Conservation (phyloP, 2,888 invertebrate species). For the Brachylomia viminalis region DNA sequence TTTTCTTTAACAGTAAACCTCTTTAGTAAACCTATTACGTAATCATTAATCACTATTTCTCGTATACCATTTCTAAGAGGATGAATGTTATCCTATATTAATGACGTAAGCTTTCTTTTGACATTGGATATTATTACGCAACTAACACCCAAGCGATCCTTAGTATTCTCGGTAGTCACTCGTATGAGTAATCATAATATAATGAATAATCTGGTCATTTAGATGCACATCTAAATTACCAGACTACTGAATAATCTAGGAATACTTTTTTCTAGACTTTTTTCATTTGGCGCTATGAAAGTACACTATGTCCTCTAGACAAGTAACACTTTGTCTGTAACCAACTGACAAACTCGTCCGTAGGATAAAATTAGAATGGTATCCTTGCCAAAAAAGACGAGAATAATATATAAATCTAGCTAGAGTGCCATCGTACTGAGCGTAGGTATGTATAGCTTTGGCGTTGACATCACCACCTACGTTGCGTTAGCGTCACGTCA, state of each 20-base stretch:
- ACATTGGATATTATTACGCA: slow-evolving; percentile 11
- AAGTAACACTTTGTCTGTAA: background rate
- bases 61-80: slow-evolving; percentile 1
- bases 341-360: background rate
- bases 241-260: background rate
- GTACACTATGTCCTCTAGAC: background rate
- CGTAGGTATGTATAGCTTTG: no score
- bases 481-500: background rate
- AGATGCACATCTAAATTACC: background rate
- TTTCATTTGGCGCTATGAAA: background rate
- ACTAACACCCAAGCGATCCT: background rate
- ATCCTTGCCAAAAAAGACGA: background rate
- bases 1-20: background rate
- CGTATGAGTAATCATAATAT: no score
- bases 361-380: background rate
- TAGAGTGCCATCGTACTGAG: background rate
- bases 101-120: slow-evolving; percentile 9
- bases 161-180: background rate
- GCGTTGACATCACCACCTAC: background rate
- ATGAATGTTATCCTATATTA: background rate
- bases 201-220: background rate
- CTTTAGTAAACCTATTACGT: slow-evolving; percentile 12
- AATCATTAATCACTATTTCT: slow-evolving; percentile 19
- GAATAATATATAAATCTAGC: background rate
- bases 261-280: background rate